A percentile compares a stretch with the other conserved stretches of the same genome.
Evolutionary conservation across 2,888 invertebrate genomes (phyloP).

Genomic region (Pasiphila rectangulata): DNA sequence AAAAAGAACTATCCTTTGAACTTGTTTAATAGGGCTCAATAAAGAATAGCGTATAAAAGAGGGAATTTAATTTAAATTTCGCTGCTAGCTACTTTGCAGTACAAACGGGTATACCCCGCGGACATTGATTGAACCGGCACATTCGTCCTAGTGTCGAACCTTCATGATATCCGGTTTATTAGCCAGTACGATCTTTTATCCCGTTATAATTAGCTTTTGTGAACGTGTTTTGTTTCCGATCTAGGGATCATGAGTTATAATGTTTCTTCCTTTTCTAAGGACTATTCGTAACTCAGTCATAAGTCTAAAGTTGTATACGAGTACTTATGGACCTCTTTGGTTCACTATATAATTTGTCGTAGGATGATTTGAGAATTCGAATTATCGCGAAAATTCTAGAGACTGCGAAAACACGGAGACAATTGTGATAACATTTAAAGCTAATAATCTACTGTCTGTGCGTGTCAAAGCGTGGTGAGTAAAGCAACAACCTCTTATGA

Average conservation of each 20-base stretch:
- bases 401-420: too few species aligned
- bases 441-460: too few species aligned
- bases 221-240: slow-evolving; percentile 5
- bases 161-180: slow-evolving; percentile 60
- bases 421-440: too few species aligned
- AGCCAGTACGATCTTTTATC: slow-evolving; percentile 50
- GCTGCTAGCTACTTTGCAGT: slow-evolving; percentile 12
- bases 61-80: slow-evolving; percentile 33
- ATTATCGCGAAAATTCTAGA: too few species aligned
- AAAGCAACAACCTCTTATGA: too few species aligned
- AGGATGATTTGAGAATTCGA: too few species aligned
- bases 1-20: not conserved
- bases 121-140: slow-evolving; percentile 61
- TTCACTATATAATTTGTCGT: too few species aligned
- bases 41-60: not conserved
- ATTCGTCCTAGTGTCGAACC: slow-evolving; percentile 52
- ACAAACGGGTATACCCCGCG: slow-evolving; percentile 20
- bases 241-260: not conserved
- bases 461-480: too few species aligned
- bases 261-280: too few species aligned
- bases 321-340: too few species aligned
- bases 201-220: slow-evolving; percentile 27
- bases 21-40: not conserved
- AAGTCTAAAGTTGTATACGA: too few species aligned
- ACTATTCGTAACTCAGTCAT: too few species aligned